A percentile compares a stretch with the other conserved stretches of the same genome.
Evolutionary conservation across 2,113 vertebrate species (phyloP).

Genomic region (Lichenostomus cassidix): DNA sequence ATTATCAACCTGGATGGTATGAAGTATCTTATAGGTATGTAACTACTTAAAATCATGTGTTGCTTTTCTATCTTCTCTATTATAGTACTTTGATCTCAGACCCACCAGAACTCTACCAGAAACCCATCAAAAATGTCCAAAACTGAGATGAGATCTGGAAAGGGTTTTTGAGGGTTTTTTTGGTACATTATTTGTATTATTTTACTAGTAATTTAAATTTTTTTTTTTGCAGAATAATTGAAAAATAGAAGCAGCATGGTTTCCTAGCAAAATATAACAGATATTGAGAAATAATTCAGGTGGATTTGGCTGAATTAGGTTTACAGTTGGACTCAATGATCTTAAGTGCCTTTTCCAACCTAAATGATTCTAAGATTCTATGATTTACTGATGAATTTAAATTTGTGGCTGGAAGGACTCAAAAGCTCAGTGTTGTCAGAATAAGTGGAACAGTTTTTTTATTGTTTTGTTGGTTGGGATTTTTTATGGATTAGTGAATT

Average conservation of each 20-base stretch:
- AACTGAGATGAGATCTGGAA: not conserved
- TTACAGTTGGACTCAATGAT: not conserved
- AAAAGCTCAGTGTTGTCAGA: not conserved
- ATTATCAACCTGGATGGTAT: rapidly evolving
- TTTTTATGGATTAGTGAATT: not conserved
- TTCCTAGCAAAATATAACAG: not conserved
- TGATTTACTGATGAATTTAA: not conserved
- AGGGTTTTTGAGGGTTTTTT: no score
- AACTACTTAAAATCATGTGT: not conserved
- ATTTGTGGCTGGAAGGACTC: not conserved
- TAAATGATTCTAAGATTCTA: not conserved
- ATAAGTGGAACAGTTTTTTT: not conserved
- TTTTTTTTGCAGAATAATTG: not conserved
- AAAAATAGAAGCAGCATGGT: not conserved
- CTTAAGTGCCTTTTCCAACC: not conserved
- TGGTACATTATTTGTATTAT: not conserved
- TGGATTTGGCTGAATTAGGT: not conserved
- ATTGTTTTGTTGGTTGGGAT: not conserved
- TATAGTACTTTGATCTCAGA: not conserved
- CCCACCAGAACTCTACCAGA: not conserved
- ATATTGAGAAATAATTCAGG: not conserved
- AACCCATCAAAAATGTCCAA: not conserved
- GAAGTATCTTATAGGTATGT: not conserved
- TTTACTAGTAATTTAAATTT: not conserved
- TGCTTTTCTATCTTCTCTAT: not conserved